Evolutionary conservation across 2,888 invertebrate genomes (phyloP), one percentile per base, ranked within the genome.

Genomic region (Nemapogon koenigi): DNA sequence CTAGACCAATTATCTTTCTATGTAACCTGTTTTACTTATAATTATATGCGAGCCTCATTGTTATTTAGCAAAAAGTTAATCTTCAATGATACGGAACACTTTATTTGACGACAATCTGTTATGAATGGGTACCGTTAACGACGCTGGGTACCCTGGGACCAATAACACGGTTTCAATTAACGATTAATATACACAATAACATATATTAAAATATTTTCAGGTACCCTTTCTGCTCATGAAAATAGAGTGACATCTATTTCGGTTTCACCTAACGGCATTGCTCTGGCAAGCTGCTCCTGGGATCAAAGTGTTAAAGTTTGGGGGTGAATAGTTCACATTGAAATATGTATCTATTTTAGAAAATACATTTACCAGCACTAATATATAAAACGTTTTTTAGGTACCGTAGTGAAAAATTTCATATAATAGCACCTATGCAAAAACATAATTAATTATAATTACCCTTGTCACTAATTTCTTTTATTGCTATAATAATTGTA

Each of bases 241-340:
- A 94, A 94, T 62, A 83, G 95, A 43, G 86, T 95, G 39, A 94
- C 94, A 25, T 93, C 93, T 6, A 81, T 95, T 44, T 86, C 89
- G 3, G 82, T 95, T 41, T 83, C 93, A 13, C 87, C 87, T 29
- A 93, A 87, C 63, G 95, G 95, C 19, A 86, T 94, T 70, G 93
- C 92, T 3, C 57, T 95, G 47, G 88, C 89, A n/a, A 90, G 90
- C 44, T 91, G 91, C 62, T 94, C 94, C 49, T 95, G 95, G 95
- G 95, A 95, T 73, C 88, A 90, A 55, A 80, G 87, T 52, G 91
- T 94, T 41, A 82, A 90, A 51, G 85, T 95, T 45, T 95, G 94
- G 94, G 91, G 91, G 44, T 92, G 82, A 81, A 49, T n/a, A 4
- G 7, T n/a, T 16, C 8, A 28, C 11, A 4, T 8, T 28, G 11